Base-by-base conservation (phyloP, 2,797 vertebrate species). In the Molossus molossus region DNA sequence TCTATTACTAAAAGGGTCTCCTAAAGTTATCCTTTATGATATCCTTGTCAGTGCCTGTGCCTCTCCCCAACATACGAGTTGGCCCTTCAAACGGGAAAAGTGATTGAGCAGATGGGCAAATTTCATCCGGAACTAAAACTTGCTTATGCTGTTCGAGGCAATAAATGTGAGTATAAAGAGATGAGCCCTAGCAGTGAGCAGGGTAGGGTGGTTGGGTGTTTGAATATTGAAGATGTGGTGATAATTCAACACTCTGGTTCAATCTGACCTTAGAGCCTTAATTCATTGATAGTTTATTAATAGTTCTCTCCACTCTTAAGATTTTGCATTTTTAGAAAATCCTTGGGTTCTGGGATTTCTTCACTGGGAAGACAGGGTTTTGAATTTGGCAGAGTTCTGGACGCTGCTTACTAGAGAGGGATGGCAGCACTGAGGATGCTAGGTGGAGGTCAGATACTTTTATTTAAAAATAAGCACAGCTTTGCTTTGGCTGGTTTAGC, bases 91-190 rank as follows among this genome's bases (percentile, higher is more conserved):
- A 99, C 99, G 0, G 99, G 99, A 53, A 99, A 99, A 97, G 99
- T 99, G 69, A 99, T 99, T 8, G 99, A 99, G 97, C 99, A 99
- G 97, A 99, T 99, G 99, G 99, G 99, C 17, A 99, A 98, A 85
- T 99, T 99, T 87, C 99, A 99, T 91, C 99, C 99, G 0, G 99
- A 99, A 64, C 98, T 99, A 73, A 99, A 99, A 96, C 98, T 99
- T 48, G 99, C 99, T 0, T 99, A 99, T 0, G 99, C 98, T 29
- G 98, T 99, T 48, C 98, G 99, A 83, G 99, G 99, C 96, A 99
- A 99, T 98, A 99, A 98, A 98, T 3, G 99, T 99, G 97, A 99
- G 99, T 98, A 80, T n/a, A 1, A 9, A 33, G 11, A 58, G 25
- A 29, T 25, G 79, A 64, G 4, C 27, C 23, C 21, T 72, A 2